phyloP scores from a whole-genome alignment of 2,113 vertebrate genomes.

The Arothron firmamentum region DNA sequence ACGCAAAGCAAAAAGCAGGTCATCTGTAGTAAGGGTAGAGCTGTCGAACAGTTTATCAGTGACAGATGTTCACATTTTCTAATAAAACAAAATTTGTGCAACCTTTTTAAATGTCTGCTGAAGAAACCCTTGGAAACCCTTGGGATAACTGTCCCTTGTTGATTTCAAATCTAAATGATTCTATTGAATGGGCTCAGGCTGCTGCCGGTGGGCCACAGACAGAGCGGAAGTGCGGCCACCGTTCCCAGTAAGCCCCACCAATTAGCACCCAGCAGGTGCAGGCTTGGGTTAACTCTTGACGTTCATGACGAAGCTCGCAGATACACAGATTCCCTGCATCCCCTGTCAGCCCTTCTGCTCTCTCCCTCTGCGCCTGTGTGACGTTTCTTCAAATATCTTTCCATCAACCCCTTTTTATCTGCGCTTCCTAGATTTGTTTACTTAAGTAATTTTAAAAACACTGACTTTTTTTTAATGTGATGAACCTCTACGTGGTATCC shows the following conservation, averaged over 20 bases:
- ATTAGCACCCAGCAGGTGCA: slow-evolving; percentile 66
- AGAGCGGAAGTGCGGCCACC: slow-evolving; percentile 49
- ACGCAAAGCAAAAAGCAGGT: slow-evolving; percentile 8
- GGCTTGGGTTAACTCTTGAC: slow-evolving; percentile 50
- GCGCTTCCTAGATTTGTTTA: slow-evolving; percentile 24
- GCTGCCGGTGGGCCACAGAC: slow-evolving; percentile 55
- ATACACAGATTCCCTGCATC: slow-evolving; percentile 29
- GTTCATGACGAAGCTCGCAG: slow-evolving; percentile 41
- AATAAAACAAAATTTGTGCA: not conserved
- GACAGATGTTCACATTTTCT: not conserved
- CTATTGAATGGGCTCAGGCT: slow-evolving; percentile 45
- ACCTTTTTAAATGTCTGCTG: too few species aligned
- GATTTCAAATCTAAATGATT: slow-evolving; percentile 16
- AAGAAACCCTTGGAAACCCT: not conserved
- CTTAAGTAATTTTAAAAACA: slow-evolving; percentile 43
- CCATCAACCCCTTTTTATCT: slow-evolving; percentile 22
- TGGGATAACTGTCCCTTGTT: not conserved
- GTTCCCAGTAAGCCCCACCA: slow-evolving; percentile 61
- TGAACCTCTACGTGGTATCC: slow-evolving; percentile 36
- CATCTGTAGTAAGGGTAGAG: too few species aligned
- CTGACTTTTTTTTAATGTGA: slow-evolving; percentile 17
- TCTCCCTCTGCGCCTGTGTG: slow-evolving; percentile 9
- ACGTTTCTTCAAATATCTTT: slow-evolving; percentile 28
- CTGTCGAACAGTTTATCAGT: too few species aligned
- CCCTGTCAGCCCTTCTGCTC: slow-evolving; percentile 8